Base-by-base conservation (phyloP, 2,113 vertebrate species). In the Thinocorus orbignyianus region DNA sequence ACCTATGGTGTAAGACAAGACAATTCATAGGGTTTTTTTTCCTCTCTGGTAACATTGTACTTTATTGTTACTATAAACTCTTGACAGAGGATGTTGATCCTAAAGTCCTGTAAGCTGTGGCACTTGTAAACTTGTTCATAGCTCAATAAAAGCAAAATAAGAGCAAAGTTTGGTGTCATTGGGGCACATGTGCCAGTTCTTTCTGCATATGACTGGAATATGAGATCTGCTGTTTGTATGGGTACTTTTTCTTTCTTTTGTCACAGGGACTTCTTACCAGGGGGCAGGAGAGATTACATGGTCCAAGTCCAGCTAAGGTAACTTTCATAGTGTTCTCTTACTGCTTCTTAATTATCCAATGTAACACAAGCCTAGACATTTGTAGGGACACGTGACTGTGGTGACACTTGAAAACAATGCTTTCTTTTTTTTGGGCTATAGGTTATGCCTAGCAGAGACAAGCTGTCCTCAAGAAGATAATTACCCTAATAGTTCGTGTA, bases 391-490 rank as follows among this genome's bases (percentile, higher is more conserved):
- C 49, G 70, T 22, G 54, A 58, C 20, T 51, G 42, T 31, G 44
- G 17, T 52, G 60, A 33, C 93, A 20, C 55, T 94, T 86, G 74
- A 93, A 77, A 95, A 81, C 66, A 2, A 73, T 4, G 2, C 48
- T 81, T 96, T 82, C 39, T 76, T 51, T 96, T 66, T 96, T 74
- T 39, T 2, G 64, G 37, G 52, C 55, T 94, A 26, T 61, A 99
- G 99, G 97, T 99, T 99, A 95, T 99, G 99, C 94, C 98, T 99
- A 83, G 99, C 99, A 81, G 99, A 99, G 97, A 99, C 99, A 11
- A 99, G 99, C 97, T 99, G 99, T 91, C 98, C 98, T 95, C 99
- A 99, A 97, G 99, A 99, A 97, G 99, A 99, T 96, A 99, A 99
- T 95, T 99, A 99, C 85, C 99, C 99, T 15, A 99, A 98, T 97